Percentiles rank a stretch among this genome's conserved stretches.
Conservation (phyloP, 2,113 vertebrate genomes). For the Formicarius rufipectus region DNA sequence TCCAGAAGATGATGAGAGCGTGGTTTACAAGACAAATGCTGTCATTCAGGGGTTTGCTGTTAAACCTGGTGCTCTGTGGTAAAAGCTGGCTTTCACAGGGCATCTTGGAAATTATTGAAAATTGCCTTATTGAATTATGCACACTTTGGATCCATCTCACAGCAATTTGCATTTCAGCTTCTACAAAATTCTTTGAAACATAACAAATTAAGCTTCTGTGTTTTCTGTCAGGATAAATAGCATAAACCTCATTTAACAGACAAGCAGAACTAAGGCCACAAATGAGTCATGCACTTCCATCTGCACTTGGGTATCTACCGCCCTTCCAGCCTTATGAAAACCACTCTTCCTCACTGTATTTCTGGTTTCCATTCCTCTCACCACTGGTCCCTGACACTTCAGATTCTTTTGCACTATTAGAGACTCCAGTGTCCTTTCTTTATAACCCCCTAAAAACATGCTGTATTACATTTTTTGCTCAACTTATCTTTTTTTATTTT, state of each 20-base stretch:
- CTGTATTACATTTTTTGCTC: background rate
- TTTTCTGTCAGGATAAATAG: conserved; percentile 52
- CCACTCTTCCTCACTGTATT: background rate
- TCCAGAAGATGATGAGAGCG: background rate
- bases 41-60: background rate
- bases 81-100: background rate
- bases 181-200: conserved; percentile 56
- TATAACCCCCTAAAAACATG: background rate
- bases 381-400: background rate
- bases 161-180: conserved; percentile 50
- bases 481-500: background rate
- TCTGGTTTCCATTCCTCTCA: background rate
- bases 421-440: background rate
- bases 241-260: conserved; percentile 50
- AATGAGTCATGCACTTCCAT: conserved; percentile 13
- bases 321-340: background rate
- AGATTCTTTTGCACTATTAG: background rate
- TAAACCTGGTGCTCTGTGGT: background rate
- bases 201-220: conserved; percentile 54
- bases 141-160: conserved; percentile 39
- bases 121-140: conserved; percentile 31
- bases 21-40: background rate
- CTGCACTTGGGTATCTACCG: background rate
- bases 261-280: conserved; percentile 29
- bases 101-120: conserved; percentile 31